A percentile compares a stretch with the other conserved stretches of the same genome.
Evolutionary conservation across 1,140 invertebrate species (phyloP).

Genomic region (Micrasema longulum): DNA sequence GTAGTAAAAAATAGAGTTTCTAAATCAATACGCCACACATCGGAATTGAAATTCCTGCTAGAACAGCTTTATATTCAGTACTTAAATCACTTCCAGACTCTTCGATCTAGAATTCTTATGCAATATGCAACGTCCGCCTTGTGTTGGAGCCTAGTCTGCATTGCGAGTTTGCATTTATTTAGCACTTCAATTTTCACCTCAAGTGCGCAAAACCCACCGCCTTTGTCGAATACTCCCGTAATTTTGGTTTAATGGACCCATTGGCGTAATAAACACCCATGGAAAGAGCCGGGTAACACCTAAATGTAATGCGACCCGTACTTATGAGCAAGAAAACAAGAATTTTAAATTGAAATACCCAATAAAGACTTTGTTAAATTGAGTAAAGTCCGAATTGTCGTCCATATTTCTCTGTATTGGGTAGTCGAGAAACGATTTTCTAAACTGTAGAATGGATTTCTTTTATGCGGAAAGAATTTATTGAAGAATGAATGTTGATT

Average conservation of each 20-base stretch:
- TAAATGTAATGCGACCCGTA: too few relatives aligned
- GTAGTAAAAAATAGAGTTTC: too few relatives aligned
- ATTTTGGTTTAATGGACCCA: conserved; percentile 22
- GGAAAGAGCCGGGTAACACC: conserved; percentile 12
- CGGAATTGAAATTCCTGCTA: too few relatives aligned
- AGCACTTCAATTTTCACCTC: conserved; percentile 31
- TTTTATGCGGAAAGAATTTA: conserved; percentile 12
- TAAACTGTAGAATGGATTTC: conserved; percentile 4
- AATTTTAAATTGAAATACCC: conserved; percentile 29
- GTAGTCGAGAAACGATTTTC: conserved; percentile 2
- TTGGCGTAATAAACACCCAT: conserved; percentile 20
- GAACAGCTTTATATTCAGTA: too few relatives aligned
- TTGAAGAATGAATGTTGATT: background rate
- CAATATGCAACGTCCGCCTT: too few relatives aligned
- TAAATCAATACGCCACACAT: too few relatives aligned
- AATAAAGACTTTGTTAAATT: conserved; percentile 7
- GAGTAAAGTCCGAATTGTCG: conserved; percentile 14
- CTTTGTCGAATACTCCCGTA: conserved; percentile 28
- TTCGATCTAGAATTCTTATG: too few relatives aligned
- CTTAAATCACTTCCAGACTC: too few relatives aligned
- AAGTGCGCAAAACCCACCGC: conserved; percentile 30
- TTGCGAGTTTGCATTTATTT: conserved; percentile 7
- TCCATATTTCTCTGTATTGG: background rate
- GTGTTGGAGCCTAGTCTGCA: background rate
- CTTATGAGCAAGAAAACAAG: conserved; percentile 10